These are phyloP conservation scores for Dendrolimus pini DNA, from an alignment of 2,888 invertebrate genomes.

Conservation along the genomic window DNA sequence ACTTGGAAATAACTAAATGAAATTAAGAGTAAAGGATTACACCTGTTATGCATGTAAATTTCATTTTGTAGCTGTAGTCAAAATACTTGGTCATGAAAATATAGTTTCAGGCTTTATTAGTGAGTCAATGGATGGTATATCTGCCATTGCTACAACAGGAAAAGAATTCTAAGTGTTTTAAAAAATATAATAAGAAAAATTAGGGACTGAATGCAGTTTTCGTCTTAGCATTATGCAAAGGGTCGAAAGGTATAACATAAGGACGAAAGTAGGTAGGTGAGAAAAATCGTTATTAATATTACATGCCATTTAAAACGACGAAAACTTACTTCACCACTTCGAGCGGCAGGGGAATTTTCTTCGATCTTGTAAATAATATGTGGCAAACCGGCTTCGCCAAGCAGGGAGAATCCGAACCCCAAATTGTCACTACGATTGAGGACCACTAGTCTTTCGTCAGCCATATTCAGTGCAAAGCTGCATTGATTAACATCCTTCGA, in stretches of 20 bases:
- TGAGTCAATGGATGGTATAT: no score
- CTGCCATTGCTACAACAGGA: no score
- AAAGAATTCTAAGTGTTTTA: no score
- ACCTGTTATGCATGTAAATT: no score
- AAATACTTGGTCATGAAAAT: no score
- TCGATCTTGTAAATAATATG: constrained; percentile 95
- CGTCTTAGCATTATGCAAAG: no score
- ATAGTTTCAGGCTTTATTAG: no score
- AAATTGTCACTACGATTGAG: constrained; percentile 90
- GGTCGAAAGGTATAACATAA: constrained; percentile 4
- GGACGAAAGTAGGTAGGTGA: constrained; percentile 23
- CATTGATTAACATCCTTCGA: constrained; percentile 62
- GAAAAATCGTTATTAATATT: neutral
- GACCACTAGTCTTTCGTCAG: constrained; percentile 93
- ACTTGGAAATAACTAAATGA: no score
- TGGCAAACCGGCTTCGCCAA: constrained; percentile 93
- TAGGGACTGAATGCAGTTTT: no score
- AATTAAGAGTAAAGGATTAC: no score
- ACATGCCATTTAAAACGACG: constrained; percentile 10
- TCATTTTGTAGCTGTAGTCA: no score
- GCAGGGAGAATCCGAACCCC: constrained; percentile 93
- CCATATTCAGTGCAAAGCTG: constrained; percentile 81
- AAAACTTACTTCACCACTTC: constrained; percentile 88
- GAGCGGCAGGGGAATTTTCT: constrained; percentile 94
- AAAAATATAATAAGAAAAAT: no score